Evolutionary conservation across 2,797 vertebrate species (phyloP).

Genomic region (Sebastes steindachneri): DNA sequence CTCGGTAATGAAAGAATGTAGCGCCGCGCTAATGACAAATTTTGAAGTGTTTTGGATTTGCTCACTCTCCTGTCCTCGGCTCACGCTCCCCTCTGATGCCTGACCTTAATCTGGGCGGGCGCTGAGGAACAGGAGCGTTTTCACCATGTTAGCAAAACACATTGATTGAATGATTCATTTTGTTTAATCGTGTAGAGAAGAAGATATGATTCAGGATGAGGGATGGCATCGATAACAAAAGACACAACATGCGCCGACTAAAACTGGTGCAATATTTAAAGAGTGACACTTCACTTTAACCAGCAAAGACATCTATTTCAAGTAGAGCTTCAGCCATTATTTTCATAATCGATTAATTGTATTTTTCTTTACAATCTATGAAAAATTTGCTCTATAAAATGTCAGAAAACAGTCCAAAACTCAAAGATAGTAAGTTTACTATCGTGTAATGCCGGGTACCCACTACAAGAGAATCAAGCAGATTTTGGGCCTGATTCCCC

Average conservation of each 20-base stretch:
- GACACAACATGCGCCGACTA: background rate
- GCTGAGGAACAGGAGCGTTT: conserved; percentile 4
- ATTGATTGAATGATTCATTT: background rate
- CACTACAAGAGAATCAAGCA: no score
- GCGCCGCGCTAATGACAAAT: conserved; percentile 72
- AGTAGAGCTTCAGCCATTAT: background rate
- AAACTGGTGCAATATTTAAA: background rate
- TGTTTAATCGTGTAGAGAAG: conserved; percentile 4
- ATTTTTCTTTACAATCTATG: background rate
- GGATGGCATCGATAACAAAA: background rate
- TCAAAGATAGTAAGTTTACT: background rate
- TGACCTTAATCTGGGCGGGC: conserved; percentile 30
- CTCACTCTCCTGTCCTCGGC: conserved; percentile 36
- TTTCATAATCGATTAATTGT: background rate
- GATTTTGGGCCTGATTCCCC: no score
- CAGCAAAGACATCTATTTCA: background rate
- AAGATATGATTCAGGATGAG: background rate
- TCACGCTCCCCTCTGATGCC: conserved; percentile 18
- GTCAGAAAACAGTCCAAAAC: background rate
- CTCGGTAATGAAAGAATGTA: conserved; percentile 74
- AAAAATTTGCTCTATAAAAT: background rate
- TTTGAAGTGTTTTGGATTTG: conserved; percentile 74
- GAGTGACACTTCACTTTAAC: background rate
- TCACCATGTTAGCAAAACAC: background rate
- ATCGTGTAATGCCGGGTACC: no score